Evolutionary conservation across 2,113 vertebrate species (phyloP).

Genomic region (Anguilla rostrata): DNA sequence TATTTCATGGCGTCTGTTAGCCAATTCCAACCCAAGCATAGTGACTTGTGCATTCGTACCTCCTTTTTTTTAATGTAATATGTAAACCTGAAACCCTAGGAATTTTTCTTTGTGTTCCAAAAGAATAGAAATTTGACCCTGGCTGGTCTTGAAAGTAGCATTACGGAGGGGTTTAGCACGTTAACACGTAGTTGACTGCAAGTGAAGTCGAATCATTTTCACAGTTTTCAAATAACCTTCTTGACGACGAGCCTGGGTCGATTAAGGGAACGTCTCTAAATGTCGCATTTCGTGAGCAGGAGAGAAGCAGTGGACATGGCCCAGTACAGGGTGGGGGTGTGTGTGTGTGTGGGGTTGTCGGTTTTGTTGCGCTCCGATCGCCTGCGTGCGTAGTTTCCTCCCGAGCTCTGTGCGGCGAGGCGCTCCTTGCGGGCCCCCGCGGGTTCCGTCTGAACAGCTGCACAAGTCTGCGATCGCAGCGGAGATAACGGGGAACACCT

Average conservation of each 20-base stretch:
- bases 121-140: neutral
- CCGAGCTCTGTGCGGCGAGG: neutral
- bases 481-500: neutral
- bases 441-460: neutral
- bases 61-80: neutral
- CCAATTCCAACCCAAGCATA: neutral
- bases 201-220: too few relatives aligned
- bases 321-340: too few relatives aligned
- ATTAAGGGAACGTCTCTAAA: too few relatives aligned
- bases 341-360: neutral
- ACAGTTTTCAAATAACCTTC: too few relatives aligned
- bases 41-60: neutral
- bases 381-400: neutral
- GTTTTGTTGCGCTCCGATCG: neutral
- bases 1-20: conserved; percentile 2
- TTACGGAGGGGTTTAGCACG: too few relatives aligned
- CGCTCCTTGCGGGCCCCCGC: neutral
- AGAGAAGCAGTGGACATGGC: too few relatives aligned
- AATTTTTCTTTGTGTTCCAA: neutral
- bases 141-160: neutral
- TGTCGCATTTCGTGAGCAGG: too few relatives aligned
- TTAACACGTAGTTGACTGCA: too few relatives aligned
- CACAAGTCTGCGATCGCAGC: neutral
- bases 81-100: neutral
- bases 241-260: too few relatives aligned